Percentiles rank a stretch among this genome's conserved stretches.
Conservation (phyloP, 2,113 vertebrate species). For the Malurus alboscapulatus region DNA sequence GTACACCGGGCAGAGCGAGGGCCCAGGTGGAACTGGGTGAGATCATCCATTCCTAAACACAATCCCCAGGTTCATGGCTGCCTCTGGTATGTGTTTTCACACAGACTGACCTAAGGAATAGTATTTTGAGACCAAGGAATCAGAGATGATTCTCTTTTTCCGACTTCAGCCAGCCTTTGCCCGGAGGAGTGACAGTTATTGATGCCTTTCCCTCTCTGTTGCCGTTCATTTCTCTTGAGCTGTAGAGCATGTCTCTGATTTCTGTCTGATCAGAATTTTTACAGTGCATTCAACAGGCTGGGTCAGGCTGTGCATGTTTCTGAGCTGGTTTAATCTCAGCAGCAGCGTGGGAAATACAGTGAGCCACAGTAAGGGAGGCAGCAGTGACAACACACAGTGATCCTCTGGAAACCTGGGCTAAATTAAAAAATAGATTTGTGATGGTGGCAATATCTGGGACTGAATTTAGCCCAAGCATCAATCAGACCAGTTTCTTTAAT, state of each 20-base stretch:
- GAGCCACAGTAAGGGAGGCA: neutral
- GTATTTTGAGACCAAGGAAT: neutral
- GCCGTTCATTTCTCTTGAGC: neutral
- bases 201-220: neutral
- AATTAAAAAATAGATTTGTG: neutral
- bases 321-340: neutral
- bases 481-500: neutral
- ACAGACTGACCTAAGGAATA: neutral
- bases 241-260: neutral
- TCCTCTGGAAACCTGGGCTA: neutral
- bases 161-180: neutral
- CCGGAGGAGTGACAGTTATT: neutral
- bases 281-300: neutral
- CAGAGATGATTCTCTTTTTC: neutral
- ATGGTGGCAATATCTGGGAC: neutral
- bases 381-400: neutral
- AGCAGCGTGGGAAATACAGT: neutral
- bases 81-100: neutral
- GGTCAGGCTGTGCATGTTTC: neutral
- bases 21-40: neutral
- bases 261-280: neutral
- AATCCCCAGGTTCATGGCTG: neutral
- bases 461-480: neutral
- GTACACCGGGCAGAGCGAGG: rapidly evolving
- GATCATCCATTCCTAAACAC: neutral